Evolutionary conservation across 2,113 vertebrate species (phyloP).

Genomic region (Sylvietta virens): DNA sequence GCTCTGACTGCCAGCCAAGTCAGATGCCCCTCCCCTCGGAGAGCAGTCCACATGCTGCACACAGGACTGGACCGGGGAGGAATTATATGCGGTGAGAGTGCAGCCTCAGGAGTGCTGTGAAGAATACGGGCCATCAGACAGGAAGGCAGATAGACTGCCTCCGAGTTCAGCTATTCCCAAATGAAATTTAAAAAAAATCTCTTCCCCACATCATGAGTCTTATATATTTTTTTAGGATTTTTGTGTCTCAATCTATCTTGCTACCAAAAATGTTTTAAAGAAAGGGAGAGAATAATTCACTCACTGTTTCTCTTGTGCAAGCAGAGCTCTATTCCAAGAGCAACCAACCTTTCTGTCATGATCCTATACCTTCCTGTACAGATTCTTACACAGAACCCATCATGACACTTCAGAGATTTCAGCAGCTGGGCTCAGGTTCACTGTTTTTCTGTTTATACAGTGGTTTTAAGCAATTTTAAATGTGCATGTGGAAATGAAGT

Average conservation of each 20-base stretch:
- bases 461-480: neutral
- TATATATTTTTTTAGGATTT: conserved; percentile 11
- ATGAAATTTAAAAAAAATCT: conserved; percentile 33
- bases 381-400: neutral
- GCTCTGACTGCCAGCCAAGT: conserved; percentile 67
- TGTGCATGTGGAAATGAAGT: neutral
- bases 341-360: neutral
- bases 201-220: neutral
- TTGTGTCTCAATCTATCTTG: conserved; percentile 3
- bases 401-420: neutral
- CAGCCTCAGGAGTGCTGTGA: conserved; percentile 35
- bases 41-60: conserved; percentile 38
- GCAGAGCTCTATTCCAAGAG: neutral
- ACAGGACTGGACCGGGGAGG: neutral
- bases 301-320: neutral
- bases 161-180: conserved; percentile 2
- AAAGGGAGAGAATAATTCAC: conserved; percentile 26
- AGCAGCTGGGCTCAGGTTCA: neutral
- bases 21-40: neutral
- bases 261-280: conserved; percentile 45
- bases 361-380: neutral
- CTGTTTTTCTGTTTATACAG: neutral
- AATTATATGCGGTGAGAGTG: conserved; percentile 1
- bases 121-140: conserved; percentile 19
- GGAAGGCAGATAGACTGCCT: conserved; percentile 25